Evolutionary conservation across 2,113 vertebrate genomes (phyloP).

Genomic region (Hemiprocne comata): DNA sequence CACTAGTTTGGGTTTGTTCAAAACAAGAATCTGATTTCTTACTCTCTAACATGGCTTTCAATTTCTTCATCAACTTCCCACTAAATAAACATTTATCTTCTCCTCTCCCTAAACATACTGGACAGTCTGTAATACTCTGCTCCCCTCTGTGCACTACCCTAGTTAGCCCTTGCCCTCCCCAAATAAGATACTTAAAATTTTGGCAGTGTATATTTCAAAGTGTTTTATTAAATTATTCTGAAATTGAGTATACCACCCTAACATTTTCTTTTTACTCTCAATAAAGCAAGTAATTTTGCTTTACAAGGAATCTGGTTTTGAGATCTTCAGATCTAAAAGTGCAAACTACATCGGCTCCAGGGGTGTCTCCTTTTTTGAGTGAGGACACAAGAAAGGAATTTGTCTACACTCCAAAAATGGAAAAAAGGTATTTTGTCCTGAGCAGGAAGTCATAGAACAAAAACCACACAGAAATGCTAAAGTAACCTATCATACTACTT

Average conservation of each 20-base stretch:
- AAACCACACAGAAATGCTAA: not conserved
- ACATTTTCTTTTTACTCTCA: not conserved
- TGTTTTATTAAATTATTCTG: not conserved
- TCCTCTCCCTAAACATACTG: not conserved
- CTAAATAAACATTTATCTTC: not conserved
- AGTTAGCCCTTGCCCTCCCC: not conserved
- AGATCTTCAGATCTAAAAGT: not conserved
- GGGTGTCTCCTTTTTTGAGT: not conserved
- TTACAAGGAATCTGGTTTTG: not conserved
- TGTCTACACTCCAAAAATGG: not conserved
- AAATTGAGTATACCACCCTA: not conserved
- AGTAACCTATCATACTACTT: not conserved
- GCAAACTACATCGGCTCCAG: not conserved
- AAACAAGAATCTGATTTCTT: not conserved
- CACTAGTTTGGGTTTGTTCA: not conserved
- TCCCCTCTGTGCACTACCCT: not conserved
- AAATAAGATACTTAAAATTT: not conserved
- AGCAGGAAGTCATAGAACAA: not conserved
- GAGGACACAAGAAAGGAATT: not conserved
- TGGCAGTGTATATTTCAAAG: not conserved
- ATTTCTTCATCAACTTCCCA: not conserved
- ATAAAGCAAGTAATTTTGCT: not conserved
- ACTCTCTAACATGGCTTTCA: not conserved
- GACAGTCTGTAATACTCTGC: not conserved
- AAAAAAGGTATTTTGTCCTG: not conserved